Conservation (phyloP, 2,113 vertebrate genomes). For the Centropristis striata region DNA sequence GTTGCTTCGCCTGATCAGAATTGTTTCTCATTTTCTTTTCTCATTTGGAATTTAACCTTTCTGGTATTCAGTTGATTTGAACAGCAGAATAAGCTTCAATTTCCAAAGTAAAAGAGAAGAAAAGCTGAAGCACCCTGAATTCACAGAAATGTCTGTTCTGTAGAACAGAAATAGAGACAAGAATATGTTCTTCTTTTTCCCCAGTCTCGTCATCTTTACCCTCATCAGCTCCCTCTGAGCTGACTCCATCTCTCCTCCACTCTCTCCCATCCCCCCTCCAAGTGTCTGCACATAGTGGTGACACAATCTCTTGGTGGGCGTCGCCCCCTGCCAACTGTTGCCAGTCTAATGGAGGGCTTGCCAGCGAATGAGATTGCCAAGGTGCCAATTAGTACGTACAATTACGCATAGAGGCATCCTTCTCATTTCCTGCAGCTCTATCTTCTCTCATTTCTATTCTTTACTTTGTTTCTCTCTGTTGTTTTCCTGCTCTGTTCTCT, state of each 20-base stretch:
- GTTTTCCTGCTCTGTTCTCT: neutral
- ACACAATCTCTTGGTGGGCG: constrained; percentile 68
- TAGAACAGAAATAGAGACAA: neutral
- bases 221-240: constrained; percentile 46
- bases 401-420: constrained; percentile 60
- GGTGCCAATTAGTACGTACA: constrained; percentile 73
- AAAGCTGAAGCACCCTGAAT: neutral
- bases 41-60: neutral
- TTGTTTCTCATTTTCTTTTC: neutral
- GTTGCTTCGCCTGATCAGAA: neutral
- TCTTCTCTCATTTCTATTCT: constrained; percentile 13
- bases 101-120: neutral
- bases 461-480: neutral
- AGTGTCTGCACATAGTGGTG: constrained; percentile 64
- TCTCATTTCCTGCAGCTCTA: constrained; percentile 54
- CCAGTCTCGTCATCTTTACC: constrained; percentile 6
- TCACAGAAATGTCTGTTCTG: neutral
- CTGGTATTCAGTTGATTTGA: neutral
- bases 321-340: constrained; percentile 71
- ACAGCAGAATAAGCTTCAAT: neutral
- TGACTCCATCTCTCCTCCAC: constrained; percentile 8
- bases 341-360: constrained; percentile 77
- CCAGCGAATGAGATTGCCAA: constrained; percentile 53
- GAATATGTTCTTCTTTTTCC: neutral
- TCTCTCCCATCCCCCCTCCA: constrained; percentile 17